Base-by-base conservation (phyloP, 2,888 invertebrate genomes). In the Argynnis bischoffii region DNA sequence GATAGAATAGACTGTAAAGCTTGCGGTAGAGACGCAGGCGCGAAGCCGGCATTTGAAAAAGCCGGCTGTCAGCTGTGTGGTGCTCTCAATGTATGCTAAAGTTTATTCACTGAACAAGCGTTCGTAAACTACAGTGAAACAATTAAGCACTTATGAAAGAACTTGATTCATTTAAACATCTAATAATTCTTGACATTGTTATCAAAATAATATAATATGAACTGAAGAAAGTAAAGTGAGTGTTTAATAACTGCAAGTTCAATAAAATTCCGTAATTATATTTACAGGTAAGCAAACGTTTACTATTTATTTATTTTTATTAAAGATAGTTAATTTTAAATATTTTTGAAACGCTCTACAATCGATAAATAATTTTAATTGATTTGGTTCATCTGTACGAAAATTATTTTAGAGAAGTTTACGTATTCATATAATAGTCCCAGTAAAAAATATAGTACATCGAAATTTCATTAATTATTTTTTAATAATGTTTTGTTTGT, bases 41-140 rank as follows among this genome's bases (percentile, higher is more conserved):
- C 73, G 74, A 73, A 73, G 74, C 71, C 69, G 67, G 69, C 81
- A 81, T 81, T 82, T 79, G 77, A 81, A 83, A 83, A 83, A 79
- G 79, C 82, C 80, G 83, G 79, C 77, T 81, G 78, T 74, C 77
- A 76, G 75, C 77, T 74, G 76, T 73, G 69, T 72, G 73, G 70
- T 71, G 50, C 66, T 75, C 76, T 73, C 74, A 18, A 68, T 69
- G 66, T 67, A 75, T 75, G 74, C 72, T 73, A 74, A 79, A 80
- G 74, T 77, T 75, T 41, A 70, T 69, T 75, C 66, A 63, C 71
- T 76, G 66, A 74, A 75, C 75, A 75, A 74, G 75, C 76, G 75
- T 67, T 16, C 55, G 55, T 54, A 72, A 67, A 69, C 16, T 66
- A 66, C 66, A 48, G 57, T 56, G 26, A 59, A 53, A 59, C 55